phyloP scores from a whole-genome alignment of 2,113 vertebrate genomes.

The Oxyura jamaicensis region DNA sequence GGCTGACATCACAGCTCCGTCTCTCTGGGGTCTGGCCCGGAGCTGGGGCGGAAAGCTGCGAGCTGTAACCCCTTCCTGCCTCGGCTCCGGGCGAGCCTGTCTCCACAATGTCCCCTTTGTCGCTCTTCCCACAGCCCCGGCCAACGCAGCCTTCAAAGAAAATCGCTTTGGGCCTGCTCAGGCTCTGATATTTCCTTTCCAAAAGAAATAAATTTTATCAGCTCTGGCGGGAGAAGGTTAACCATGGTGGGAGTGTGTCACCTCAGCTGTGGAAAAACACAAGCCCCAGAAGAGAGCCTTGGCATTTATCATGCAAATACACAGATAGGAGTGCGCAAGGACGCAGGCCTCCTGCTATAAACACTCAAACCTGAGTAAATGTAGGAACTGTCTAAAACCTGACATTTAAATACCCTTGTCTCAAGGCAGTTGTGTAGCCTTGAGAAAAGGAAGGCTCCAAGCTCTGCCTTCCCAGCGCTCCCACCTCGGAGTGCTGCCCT shows the following conservation, averaged over 20 bases:
- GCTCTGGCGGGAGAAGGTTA: slow-evolving; percentile 8
- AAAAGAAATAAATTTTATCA: slow-evolving; percentile 37
- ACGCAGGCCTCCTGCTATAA: slow-evolving; percentile 25
- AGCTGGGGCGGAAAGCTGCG: slow-evolving; percentile 56
- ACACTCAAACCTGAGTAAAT: slow-evolving; percentile 8
- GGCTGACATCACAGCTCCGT: slow-evolving; percentile 81
- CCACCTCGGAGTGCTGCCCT: not conserved
- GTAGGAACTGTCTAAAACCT: slow-evolving; percentile 1
- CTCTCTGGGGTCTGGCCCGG: slow-evolving; percentile 69
- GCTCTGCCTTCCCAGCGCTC: not conserved
- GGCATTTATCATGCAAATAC: slow-evolving; percentile 55
- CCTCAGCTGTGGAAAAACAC: slow-evolving; percentile 25
- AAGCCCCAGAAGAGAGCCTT: slow-evolving; percentile 30
- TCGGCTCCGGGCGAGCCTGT: not conserved
- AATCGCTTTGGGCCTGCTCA: not conserved
- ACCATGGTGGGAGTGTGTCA: not conserved
- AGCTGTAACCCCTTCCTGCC: slow-evolving; percentile 74
- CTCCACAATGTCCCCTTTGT: slow-evolving; percentile 10
- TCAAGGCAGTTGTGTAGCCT: not conserved
- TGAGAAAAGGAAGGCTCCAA: not conserved
- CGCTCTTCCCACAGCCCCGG: not conserved
- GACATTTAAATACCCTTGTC: slow-evolving; percentile 44
- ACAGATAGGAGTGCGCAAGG: slow-evolving; percentile 20
- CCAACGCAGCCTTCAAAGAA: not conserved
- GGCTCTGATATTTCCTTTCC: slow-evolving; percentile 25